Percentiles rank a stretch among this genome's conserved stretches.
Conservation (phyloP, 1,140 invertebrate species). For the Rhizoglyphus robini region DNA sequence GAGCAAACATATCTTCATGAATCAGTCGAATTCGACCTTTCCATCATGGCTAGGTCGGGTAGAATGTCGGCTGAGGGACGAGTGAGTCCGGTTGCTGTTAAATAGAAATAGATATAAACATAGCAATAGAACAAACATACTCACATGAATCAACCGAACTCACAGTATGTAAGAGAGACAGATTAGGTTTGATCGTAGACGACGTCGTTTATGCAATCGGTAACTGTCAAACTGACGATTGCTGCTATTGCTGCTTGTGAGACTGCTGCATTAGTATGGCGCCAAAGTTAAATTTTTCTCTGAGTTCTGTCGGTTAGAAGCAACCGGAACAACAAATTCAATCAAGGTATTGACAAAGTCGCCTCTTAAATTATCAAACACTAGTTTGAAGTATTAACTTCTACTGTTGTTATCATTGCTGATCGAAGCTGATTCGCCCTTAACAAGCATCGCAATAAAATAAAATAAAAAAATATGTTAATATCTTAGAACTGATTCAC, state of each 20-base stretch:
- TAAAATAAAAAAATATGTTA: background rate
- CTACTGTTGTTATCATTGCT: background rate
- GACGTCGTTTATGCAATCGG: background rate
- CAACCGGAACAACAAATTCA: conserved; percentile 2
- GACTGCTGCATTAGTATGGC: background rate
- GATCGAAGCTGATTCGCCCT: conserved; percentile 3
- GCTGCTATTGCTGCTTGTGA: background rate
- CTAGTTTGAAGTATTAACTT: background rate
- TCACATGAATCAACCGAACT: too few relatives aligned
- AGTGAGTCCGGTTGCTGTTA: too few relatives aligned
- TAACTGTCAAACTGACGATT: background rate
- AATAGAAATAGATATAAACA: too few relatives aligned
- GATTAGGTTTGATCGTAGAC: conserved; percentile 2
- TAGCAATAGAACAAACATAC: too few relatives aligned
- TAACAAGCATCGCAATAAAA: background rate
- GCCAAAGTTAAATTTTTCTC: background rate
- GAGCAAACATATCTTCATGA: too few relatives aligned
- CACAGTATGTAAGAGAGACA: too few relatives aligned
- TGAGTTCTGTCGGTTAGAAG: background rate
- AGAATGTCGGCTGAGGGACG: too few relatives aligned
- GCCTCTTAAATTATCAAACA: background rate
- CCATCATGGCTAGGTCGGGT: too few relatives aligned
- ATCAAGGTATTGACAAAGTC: background rate
- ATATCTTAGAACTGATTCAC: too few relatives aligned
- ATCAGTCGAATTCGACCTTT: too few relatives aligned